phyloP scores from a whole-genome alignment of 2,888 invertebrate genomes.

The Octonoba sinensis region DNA sequence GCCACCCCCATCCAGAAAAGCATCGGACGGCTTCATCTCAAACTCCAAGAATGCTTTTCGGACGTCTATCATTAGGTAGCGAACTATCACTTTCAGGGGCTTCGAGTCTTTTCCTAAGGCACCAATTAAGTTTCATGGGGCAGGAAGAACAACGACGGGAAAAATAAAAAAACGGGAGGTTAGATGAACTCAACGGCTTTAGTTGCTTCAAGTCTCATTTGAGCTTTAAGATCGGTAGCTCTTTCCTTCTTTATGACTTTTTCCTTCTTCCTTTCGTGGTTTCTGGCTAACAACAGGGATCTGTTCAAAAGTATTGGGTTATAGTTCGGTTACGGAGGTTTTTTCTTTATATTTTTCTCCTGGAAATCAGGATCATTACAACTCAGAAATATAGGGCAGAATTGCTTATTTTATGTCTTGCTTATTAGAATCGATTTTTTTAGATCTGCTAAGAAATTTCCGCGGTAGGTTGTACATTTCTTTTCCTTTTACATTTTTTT shows the following conservation, averaged over 20 bases:
- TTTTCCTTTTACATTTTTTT: neutral
- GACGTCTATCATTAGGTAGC: constrained; percentile 38
- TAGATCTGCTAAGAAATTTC: neutral
- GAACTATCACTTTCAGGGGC: constrained; percentile 29
- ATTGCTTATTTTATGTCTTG: too few relatives aligned
- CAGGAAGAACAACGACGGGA: constrained; percentile 25
- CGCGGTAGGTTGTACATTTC: neutral
- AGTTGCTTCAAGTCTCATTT: constrained; percentile 58
- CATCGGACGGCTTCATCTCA: neutral
- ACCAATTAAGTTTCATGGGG: constrained; percentile 46
- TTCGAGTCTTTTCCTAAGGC: constrained; percentile 36
- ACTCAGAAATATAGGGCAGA: too few relatives aligned
- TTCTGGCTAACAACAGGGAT: neutral
- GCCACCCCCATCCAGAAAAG: constrained; percentile 3
- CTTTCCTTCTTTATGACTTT: constrained; percentile 4
- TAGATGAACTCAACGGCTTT: constrained; percentile 39
- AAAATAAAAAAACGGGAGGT: constrained; percentile 12
- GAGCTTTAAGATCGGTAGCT: constrained; percentile 33
- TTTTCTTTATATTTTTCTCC: neutral
- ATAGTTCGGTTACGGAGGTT: neutral
- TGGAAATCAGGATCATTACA: neutral
- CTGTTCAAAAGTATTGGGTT: too few relatives aligned
- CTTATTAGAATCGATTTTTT: neutral
- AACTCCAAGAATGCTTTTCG: constrained; percentile 19
- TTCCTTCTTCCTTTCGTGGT: constrained; percentile 1